Percentiles rank a stretch among this genome's conserved stretches.
Conservation (phyloP, 1,140 invertebrate species). For the Aplysia californica region DNA sequence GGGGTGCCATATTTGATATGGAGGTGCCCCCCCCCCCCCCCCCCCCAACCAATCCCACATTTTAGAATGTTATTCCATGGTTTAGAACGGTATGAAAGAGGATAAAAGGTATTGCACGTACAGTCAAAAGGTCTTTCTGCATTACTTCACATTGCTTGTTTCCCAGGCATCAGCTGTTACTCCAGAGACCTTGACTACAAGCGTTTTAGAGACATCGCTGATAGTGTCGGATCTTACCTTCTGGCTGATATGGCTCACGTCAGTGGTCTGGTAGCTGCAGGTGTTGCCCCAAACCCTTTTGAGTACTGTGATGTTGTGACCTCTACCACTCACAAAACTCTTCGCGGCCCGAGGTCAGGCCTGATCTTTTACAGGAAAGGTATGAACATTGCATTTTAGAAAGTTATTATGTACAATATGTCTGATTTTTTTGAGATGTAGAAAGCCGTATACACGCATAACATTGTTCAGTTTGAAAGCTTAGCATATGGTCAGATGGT, state of each 20-base stretch:
- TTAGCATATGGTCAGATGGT: too few relatives aligned
- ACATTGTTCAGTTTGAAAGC: too few relatives aligned
- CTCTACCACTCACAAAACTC: slow-evolving; percentile 96
- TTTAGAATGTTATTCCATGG: too few relatives aligned
- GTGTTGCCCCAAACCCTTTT: slow-evolving; percentile 89
- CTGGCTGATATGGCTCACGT: slow-evolving; percentile 97
- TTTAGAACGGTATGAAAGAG: too few relatives aligned
- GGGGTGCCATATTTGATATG: too few relatives aligned
- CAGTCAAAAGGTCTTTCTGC: too few relatives aligned
- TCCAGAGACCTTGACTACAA: slow-evolving; percentile 83
- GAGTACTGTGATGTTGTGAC: slow-evolving; percentile 94
- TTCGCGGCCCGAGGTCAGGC: slow-evolving; percentile 89
- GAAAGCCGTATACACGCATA: too few relatives aligned
- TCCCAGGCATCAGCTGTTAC: slow-evolving; percentile 85
- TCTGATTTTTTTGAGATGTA: background rate
- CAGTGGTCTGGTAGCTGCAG: slow-evolving; percentile 90
- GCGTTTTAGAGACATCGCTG: slow-evolving; percentile 87
- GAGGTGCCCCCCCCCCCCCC: too few relatives aligned
- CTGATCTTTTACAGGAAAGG: slow-evolving; percentile 93
- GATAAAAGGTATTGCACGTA: too few relatives aligned
- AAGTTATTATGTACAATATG: background rate
- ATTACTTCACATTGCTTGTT: too few relatives aligned
- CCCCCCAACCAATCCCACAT: too few relatives aligned
- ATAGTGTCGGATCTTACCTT: slow-evolving; percentile 87
- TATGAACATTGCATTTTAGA: too few relatives aligned